A percentile compares a stretch with the other conserved stretches of the same genome.
Conservation (phyloP, 2,888 invertebrate species). For the Tiphia femorata region DNA sequence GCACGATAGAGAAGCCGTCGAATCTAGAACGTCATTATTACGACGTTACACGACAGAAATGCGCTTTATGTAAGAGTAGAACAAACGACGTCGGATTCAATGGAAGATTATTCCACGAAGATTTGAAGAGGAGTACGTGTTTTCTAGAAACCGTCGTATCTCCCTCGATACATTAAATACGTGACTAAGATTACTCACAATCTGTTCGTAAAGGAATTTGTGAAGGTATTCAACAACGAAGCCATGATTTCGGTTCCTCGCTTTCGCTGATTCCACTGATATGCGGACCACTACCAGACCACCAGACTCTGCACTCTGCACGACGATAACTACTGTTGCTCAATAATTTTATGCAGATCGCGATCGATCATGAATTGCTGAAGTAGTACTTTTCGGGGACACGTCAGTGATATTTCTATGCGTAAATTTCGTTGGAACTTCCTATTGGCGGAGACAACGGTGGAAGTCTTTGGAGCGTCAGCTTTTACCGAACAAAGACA, state of each 20-base stretch:
- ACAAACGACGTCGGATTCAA: too few species aligned
- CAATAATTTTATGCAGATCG: constrained; percentile 43
- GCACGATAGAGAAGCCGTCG: too few species aligned
- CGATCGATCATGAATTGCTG: constrained; percentile 59
- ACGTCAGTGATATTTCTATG: constrained; percentile 65
- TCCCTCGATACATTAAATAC: too few species aligned
- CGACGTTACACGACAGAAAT: too few species aligned
- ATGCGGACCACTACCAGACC: too few species aligned
- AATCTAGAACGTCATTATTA: too few species aligned
- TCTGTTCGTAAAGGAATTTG: constrained; percentile 79
- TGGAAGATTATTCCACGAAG: neutral
- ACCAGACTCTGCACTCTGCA: constrained; percentile 18
- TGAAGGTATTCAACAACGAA: constrained; percentile 75
- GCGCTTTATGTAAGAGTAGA: too few species aligned
- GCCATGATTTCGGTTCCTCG: constrained; percentile 71
- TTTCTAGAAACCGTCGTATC: too few species aligned
- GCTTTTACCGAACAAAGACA: constrained; percentile 42
- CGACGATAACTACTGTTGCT: constrained; percentile 27
- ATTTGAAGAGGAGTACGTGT: neutral
- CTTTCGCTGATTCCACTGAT: too few species aligned
- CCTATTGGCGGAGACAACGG: constrained; percentile 48
- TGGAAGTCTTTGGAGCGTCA: constrained; percentile 47
- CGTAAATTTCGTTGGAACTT: constrained; percentile 47
- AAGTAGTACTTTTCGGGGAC: constrained; percentile 57
- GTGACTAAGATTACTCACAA: constrained; percentile 77